Conservation (phyloP, 2,797 vertebrate genomes). For the Anguilla anguilla region DNA sequence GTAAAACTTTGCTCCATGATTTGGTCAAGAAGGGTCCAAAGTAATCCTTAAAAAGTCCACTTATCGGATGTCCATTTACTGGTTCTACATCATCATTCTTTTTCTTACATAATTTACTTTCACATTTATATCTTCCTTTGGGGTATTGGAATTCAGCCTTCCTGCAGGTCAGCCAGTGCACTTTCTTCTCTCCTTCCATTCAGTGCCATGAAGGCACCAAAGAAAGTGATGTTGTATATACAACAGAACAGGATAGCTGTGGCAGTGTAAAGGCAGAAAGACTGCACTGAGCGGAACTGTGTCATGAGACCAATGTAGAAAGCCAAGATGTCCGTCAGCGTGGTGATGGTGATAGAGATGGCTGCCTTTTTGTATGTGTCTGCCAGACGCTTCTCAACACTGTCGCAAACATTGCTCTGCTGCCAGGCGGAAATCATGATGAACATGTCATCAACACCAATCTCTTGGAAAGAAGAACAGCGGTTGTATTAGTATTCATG, state of each 20-base stretch:
- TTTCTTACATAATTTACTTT: slow-evolving; percentile 56
- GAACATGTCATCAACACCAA: slow-evolving; percentile 81
- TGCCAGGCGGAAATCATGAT: slow-evolving; percentile 80
- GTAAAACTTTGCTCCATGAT: slow-evolving; percentile 55
- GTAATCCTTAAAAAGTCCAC: slow-evolving; percentile 67
- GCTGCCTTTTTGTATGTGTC: slow-evolving; percentile 70
- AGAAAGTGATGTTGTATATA: slow-evolving; percentile 55
- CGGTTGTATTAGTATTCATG: background rate
- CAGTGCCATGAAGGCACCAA: slow-evolving; percentile 67
- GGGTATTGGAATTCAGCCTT: slow-evolving; percentile 51
- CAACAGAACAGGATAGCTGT: slow-evolving; percentile 71
- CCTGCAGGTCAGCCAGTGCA: slow-evolving; percentile 71
- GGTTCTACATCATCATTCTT: slow-evolving; percentile 40
- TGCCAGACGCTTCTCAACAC: slow-evolving; percentile 57
- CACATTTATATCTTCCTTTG: slow-evolving; percentile 43
- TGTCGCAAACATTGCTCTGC: slow-evolving; percentile 58
- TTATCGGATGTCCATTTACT: slow-evolving; percentile 57
- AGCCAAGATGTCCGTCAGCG: slow-evolving; percentile 73
- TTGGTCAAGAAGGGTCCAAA: slow-evolving; percentile 67
- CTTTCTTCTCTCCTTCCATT: slow-evolving; percentile 70
- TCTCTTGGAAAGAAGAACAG: slow-evolving; percentile 60
- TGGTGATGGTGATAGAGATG: slow-evolving; percentile 79
- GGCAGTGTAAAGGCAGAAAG: slow-evolving; percentile 77
- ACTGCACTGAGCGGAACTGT: slow-evolving; percentile 70
- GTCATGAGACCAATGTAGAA: slow-evolving; percentile 78